phyloP scores from a whole-genome alignment of 2,888 invertebrate species.

The Hypolimnas misippus region DNA sequence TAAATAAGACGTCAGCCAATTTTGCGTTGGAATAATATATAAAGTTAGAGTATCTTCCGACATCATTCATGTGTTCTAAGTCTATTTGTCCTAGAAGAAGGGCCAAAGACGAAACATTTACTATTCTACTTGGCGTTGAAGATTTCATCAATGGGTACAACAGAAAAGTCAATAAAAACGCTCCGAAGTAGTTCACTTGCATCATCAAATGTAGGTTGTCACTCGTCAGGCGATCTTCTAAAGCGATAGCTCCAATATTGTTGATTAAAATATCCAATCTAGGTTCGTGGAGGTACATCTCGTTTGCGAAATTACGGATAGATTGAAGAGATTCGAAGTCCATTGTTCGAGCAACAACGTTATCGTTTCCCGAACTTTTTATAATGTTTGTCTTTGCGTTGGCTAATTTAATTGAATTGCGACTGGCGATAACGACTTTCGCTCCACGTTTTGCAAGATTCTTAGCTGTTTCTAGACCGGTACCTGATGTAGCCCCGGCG shows the following conservation, averaged over 20 bases:
- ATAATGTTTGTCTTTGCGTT: conserved; percentile 54
- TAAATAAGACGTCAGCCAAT: conserved; percentile 59
- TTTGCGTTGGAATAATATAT: conserved; percentile 81
- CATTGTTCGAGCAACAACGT: conserved; percentile 63
- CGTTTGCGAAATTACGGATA: conserved; percentile 83
- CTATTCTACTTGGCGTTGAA: conserved; percentile 64
- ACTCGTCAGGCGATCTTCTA: conserved; percentile 73
- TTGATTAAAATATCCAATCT: conserved; percentile 75
- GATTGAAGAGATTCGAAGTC: conserved; percentile 80
- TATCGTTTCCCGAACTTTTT: conserved; percentile 51
- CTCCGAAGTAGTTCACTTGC: conserved; percentile 81
- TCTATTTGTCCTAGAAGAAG: conserved; percentile 88
- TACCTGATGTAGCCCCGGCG: conserved; percentile 68
- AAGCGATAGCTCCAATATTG: conserved; percentile 76
- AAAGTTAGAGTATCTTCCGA: conserved; percentile 81
- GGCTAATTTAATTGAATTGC: conserved; percentile 62
- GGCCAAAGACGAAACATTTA: conserved; percentile 71
- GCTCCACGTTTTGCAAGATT: conserved; percentile 79
- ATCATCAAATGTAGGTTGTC: conserved; percentile 86
- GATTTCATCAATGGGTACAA: conserved; percentile 59
- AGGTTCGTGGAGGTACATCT: conserved; percentile 73
- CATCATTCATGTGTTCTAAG: conserved; percentile 88
- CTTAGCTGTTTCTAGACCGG: conserved; percentile 66
- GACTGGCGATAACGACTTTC: conserved; percentile 82
- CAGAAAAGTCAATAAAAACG: conserved; percentile 64